Base-by-base conservation (phyloP, 2,888 invertebrate genomes). In the Drosophila setosimentum region DNA sequence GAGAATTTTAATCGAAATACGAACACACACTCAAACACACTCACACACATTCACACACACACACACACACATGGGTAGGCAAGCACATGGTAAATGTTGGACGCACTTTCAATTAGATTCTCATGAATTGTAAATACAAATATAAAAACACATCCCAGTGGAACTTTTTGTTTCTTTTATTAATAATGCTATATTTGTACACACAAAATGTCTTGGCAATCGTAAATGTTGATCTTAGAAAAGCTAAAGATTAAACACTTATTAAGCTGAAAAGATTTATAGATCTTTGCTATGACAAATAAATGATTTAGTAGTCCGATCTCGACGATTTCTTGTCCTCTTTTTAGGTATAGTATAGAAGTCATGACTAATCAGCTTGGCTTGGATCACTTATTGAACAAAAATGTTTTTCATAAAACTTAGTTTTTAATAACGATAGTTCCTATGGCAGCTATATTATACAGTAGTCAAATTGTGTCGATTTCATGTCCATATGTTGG, bases 1-100 rank as follows among this genome's bases (percentile, higher is more conserved):
- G 64, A 75, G 70, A 53, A 79, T 58, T 79, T 68, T 74, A 82
- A 71, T 68, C 74, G 76, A 53, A 40, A 21, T 42, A 45, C 21
- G 45, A 24, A 61, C 24, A 63, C 29, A 48, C 33, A 30, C 64
- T 27, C 7, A 55, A 40, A 11, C 51, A n/a, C 37, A 59, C 37
- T 24, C 42, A 58, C 57, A 13, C 30, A 37, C 35, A 54, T 33
- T 24, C 53, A 24, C 45, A 51, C 33, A 24, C 49, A 68, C 53
- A 29, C 7, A 27, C 49, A 33, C 30, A 37, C 40, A 37, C 37
- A 50, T 50, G 42, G 53, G 35, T 51, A 57, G 65, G 60, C 48
- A 42, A 73, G n/a, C 68, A 73, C 57, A 68, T 63, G 71, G 55
- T 51, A 60, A 74, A 61, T 58, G 53, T 63, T 72, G 51, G 7